These are phyloP conservation scores for Thera britannica DNA, from an alignment of 2,888 invertebrate genomes.

Conservation along the genomic window DNA sequence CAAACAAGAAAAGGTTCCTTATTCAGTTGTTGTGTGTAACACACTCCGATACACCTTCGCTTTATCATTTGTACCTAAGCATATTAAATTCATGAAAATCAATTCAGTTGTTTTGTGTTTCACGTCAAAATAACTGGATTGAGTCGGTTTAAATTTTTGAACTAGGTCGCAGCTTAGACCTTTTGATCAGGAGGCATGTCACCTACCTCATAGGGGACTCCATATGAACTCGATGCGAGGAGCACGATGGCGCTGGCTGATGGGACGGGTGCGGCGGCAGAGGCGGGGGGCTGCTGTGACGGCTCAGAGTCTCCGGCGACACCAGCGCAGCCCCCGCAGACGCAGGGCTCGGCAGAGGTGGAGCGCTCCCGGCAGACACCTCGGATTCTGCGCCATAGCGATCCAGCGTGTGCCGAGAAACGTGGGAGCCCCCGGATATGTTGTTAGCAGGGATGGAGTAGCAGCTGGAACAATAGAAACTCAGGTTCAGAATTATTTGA, in stretches of 20 bases:
- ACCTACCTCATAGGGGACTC: slow-evolving; percentile 81
- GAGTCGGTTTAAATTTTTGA: too few species aligned
- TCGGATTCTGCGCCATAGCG: slow-evolving; percentile 71
- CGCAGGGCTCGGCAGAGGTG: slow-evolving; percentile 90
- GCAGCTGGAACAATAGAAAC: slow-evolving; percentile 73
- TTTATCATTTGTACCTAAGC: too few species aligned
- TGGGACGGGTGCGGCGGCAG: slow-evolving; percentile 83
- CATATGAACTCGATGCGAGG: slow-evolving; percentile 83
- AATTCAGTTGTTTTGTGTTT: too few species aligned
- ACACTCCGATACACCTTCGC: too few species aligned
- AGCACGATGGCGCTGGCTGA: slow-evolving; percentile 79
- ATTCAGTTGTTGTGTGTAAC: too few species aligned
- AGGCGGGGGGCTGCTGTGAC: slow-evolving; percentile 86
- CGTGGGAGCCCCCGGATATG: slow-evolving; percentile 86
- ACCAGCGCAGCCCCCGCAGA: slow-evolving; percentile 90
- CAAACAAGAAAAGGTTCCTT: too few species aligned
- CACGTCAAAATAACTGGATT: too few species aligned
- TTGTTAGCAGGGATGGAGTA: slow-evolving; percentile 87
- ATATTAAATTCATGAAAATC: too few species aligned
- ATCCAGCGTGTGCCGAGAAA: slow-evolving; percentile 77
- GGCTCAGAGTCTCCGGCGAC: slow-evolving; percentile 89
- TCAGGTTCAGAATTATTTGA: neutral
- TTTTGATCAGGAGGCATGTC: too few species aligned
- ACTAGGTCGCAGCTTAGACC: too few species aligned
- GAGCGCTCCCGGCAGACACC: slow-evolving; percentile 79